Evolutionary conservation across 92 coral and sea anemone species (phyloP).

Genomic region (Porites rus): DNA sequence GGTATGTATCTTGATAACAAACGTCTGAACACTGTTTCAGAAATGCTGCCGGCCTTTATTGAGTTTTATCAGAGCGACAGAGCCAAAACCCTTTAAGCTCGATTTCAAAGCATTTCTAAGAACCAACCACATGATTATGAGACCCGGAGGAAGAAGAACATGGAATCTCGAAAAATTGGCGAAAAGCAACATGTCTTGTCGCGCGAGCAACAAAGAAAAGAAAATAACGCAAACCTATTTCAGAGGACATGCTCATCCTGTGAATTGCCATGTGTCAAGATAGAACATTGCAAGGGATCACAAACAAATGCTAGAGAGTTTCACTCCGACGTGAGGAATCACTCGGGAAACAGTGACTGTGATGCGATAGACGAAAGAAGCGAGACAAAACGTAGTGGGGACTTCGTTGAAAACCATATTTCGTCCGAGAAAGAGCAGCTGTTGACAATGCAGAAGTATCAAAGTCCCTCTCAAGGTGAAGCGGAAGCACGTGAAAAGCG

Average conservation of each 20-base stretch:
- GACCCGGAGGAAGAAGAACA: neutral
- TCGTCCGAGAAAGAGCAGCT: neutral
- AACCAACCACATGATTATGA: neutral
- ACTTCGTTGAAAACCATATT: neutral
- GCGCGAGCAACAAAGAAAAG: neutral
- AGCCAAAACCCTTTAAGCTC: neutral
- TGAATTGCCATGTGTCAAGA: neutral
- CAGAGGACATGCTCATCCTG: neutral
- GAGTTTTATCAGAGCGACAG: slow-evolving; percentile 7
- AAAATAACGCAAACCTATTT: neutral
- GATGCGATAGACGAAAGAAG: neutral
- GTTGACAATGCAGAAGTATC: neutral
- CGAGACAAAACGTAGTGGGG: neutral
- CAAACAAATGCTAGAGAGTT: neutral
- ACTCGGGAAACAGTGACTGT: neutral
- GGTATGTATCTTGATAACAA: neutral
- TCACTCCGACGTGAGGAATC: neutral
- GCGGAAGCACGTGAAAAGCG: neutral
- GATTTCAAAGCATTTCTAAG: neutral
- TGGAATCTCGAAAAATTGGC: neutral
- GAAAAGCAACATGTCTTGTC: too few relatives aligned
- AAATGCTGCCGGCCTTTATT: neutral
- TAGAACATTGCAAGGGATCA: neutral
- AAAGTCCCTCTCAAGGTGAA: neutral
- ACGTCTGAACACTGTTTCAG: neutral